Evolutionary conservation across 2,888 invertebrate species (phyloP).

Genomic region (Leucozona laternaria): DNA sequence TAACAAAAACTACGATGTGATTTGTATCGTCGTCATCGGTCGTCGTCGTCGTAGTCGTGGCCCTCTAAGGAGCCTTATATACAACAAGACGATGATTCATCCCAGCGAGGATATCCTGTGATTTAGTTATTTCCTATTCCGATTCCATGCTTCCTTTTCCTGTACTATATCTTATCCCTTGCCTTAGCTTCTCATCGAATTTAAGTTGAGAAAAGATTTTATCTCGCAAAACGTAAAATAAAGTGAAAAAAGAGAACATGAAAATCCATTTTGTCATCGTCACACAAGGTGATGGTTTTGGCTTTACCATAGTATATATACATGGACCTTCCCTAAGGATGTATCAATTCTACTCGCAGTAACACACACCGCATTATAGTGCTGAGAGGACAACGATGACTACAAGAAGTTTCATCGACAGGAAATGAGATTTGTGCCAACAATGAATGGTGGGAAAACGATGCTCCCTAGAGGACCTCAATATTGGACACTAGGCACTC

Average conservation of each 20-base stretch:
- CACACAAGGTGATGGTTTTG: conserved; percentile 50
- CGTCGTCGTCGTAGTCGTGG: background rate
- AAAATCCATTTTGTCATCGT: conserved; percentile 71
- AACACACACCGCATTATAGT: background rate
- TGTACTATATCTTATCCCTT: conserved; percentile 18
- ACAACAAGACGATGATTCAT: conserved; percentile 29
- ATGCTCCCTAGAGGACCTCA: conserved; percentile 5
- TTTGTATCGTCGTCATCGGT: conserved; percentile 44
- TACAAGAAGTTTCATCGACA: conserved; percentile 68
- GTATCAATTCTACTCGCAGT: conserved; percentile 30
- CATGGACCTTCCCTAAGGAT: conserved; percentile 31
- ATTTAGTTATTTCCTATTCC: conserved; percentile 73
- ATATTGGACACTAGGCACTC: conserved; percentile 16
- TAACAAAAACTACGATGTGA: conserved; percentile 42
- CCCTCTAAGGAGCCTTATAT: conserved; percentile 45
- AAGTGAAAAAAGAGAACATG: conserved; percentile 40
- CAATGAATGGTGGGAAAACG: conserved; percentile 52
- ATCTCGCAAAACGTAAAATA: conserved; percentile 37
- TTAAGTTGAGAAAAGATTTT: conserved; percentile 49
- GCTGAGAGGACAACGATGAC: background rate
- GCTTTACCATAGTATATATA: background rate
- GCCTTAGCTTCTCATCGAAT: background rate
- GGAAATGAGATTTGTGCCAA: conserved; percentile 71
- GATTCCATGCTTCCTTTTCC: conserved; percentile 48
- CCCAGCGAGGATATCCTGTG: conserved; percentile 67